Evolutionary conservation across 2,113 vertebrate species (phyloP), one percentile per base, ranked within the genome.

Genomic region (Paralichthys olivaceus): DNA sequence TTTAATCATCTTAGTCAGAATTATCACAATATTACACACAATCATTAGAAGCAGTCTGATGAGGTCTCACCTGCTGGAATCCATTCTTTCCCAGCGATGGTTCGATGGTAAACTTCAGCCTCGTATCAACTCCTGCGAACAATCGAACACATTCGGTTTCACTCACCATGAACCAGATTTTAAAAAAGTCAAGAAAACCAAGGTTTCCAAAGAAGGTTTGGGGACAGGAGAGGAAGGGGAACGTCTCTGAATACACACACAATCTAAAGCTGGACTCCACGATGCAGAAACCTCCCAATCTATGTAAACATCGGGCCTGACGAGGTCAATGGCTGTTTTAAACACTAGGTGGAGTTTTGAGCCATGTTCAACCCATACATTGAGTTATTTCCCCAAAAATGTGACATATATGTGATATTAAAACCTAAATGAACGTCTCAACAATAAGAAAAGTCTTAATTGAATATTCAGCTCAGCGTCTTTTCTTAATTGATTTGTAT

Each of bases 81-180:
- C 98, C 98, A 90, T 98, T 98, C 87, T 98, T 97, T 75, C 97
- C 97, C 87, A 99, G 87, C 47, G 96, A 97, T 2, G 98, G 98
- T 65, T 99, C 97, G 70, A 99, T 96, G 80, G 98, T 99, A 70
- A 99, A 99, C 90, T 98, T 99, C 92, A 99, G 90, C 84, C 97
- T 96, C 19, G 97, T 98, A 89, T 99, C 98, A 69, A 98, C 97
- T 65, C 98, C 98, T 99, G 66, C 14, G 91, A 89, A 79, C 58
- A 84, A 64, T 72, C 26, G 88, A 47, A 71, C 2, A 64, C 54
- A 60, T 34, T 28, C 4, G 28, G 68, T 84, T 28, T 77, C 9
- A 65, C 22, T 12, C 6, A 9, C n/a, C 5, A 25, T 6, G 9
- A 64, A 32, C 0, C 43, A 53, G 22, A 22, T 22, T 53, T n/a